Conservation (phyloP, 2,797 vertebrate genomes). For the Helicolenus hilgendorfi region DNA sequence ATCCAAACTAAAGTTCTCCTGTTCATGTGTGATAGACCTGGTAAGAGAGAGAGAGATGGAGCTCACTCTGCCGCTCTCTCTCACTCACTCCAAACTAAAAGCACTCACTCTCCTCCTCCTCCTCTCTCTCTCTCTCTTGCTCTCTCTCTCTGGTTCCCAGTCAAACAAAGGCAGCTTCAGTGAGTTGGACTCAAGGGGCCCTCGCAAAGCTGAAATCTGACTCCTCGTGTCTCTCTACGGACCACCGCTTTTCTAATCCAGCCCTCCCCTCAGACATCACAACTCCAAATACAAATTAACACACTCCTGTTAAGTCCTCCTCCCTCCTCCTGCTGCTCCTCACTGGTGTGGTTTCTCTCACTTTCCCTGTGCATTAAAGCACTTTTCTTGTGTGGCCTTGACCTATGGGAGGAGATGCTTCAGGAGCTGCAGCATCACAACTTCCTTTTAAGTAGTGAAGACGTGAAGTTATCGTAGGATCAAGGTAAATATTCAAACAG, state of each 20-base stretch:
- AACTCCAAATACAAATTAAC: constrained; percentile 79
- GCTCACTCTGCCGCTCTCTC: constrained; percentile 72
- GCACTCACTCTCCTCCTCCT: constrained; percentile 48
- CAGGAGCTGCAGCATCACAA: constrained; percentile 13
- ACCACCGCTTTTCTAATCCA: constrained; percentile 81
- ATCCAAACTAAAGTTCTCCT: constrained; percentile 61
- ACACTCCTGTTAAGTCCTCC: constrained; percentile 66
- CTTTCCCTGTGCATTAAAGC: constrained; percentile 31
- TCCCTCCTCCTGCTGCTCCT: constrained; percentile 9
- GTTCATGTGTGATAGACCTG: constrained; percentile 66
- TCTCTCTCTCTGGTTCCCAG: constrained; percentile 72
- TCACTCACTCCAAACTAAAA: constrained; percentile 66
- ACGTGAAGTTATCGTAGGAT: background rate
- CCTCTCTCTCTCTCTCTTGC: constrained; percentile 32
- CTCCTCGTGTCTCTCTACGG: constrained; percentile 84
- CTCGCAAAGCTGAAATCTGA: constrained; percentile 93
- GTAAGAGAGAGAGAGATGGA: constrained; percentile 74
- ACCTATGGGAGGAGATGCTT: constrained; percentile 2
- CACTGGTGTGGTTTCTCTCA: constrained; percentile 57
- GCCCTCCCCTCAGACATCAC: constrained; percentile 77
- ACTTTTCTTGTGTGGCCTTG: constrained; percentile 58
- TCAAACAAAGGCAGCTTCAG: constrained; percentile 95
- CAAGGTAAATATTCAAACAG: background rate
- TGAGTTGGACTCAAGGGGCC: constrained; percentile 85
- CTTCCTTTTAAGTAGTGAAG: background rate